Evolutionary conservation across 2,888 invertebrate species (phyloP).

Genomic region (Melipona beecheii): DNA sequence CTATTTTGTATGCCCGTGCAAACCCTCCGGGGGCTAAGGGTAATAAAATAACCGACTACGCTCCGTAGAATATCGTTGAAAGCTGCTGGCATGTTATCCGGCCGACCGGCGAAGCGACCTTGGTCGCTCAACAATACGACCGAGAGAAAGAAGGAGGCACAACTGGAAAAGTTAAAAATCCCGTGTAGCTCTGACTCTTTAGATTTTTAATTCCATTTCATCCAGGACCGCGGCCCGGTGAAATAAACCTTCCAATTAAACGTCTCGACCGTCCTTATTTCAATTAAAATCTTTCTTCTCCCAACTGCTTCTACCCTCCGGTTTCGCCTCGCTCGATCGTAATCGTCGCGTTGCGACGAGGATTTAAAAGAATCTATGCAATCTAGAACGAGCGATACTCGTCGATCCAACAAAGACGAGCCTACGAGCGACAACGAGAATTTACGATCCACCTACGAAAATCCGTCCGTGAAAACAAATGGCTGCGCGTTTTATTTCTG

Average conservation of each 20-base stretch:
- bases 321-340: not conserved
- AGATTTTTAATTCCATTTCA: conserved; percentile 59
- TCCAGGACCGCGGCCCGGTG: conserved; percentile 11
- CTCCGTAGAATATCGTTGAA: conserved; percentile 27
- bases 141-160: not conserved
- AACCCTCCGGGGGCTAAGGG: not conserved
- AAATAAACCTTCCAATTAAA: conserved; percentile 20
- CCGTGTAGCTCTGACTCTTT: conserved; percentile 10
- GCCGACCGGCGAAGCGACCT: conserved; percentile 4
- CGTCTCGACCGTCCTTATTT: conserved; percentile 33
- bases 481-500: no score
- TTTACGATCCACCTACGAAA: not conserved
- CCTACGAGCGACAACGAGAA: conserved; percentile 9
- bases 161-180: conserved; percentile 41
- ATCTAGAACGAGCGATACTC: not conserved
- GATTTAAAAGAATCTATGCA: conserved; percentile 13
- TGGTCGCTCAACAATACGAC: conserved; percentile 19
- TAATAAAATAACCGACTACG: conserved; percentile 22
- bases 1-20: conserved; percentile 1
- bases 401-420: not conserved
- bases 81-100: conserved; percentile 43
- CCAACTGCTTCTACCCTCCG: not conserved
- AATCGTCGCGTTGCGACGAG: conserved; percentile 11
- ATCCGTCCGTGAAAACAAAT: not conserved
- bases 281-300: conserved; percentile 41